Evolutionary conservation across 2,113 vertebrate species (phyloP), one percentile per base, ranked within the genome.

Genomic region (Cynocephalus volans): DNA sequence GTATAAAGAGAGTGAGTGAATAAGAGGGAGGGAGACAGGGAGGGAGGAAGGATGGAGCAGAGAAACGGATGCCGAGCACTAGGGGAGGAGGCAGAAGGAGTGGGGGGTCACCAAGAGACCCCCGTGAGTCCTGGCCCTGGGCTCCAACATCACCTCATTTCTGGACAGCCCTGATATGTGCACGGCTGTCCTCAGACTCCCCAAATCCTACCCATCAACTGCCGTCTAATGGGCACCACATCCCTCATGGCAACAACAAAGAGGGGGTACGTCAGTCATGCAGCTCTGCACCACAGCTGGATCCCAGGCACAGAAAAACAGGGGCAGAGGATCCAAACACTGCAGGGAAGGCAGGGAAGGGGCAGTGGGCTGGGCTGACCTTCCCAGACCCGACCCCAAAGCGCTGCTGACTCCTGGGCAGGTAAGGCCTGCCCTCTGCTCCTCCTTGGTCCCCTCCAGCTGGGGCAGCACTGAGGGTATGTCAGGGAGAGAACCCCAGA

Each of bases 401-500:
- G 54, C 3, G 6, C 8, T 0, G 10, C 23, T 13, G 14, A 36
- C 80, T 26, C 36, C 56, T 24, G 17, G 36, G 50, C 41, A n/a
- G n/a, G 21, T 14, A 26, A n/a, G n/a, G n/a, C 54, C n/a, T 31
- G 36, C 36, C 58, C 36, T 50, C 36, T 28, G 9, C 41, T 48
- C 60, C 28, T 62, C 41, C 60, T 48, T 4, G 36, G 60, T 65
- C 48, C 60, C 41, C 81, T 64, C 41, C 81, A 33, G 41, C 58
- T 28, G 60, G 26, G 60, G 41, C 41, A 60, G 14, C 9, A 64
- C 36, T 1, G 0, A 15, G 80, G 58, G 24, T 31, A 18, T 5
- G 0, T 18, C 10, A 8, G 8, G 36, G 58, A 62, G 58, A 56
- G 24, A 6, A 6, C 36, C 62, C 17, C 0, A 0, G 64, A 31